Base-by-base conservation (phyloP, 2,888 invertebrate species). In the Trisateles emortualis region DNA sequence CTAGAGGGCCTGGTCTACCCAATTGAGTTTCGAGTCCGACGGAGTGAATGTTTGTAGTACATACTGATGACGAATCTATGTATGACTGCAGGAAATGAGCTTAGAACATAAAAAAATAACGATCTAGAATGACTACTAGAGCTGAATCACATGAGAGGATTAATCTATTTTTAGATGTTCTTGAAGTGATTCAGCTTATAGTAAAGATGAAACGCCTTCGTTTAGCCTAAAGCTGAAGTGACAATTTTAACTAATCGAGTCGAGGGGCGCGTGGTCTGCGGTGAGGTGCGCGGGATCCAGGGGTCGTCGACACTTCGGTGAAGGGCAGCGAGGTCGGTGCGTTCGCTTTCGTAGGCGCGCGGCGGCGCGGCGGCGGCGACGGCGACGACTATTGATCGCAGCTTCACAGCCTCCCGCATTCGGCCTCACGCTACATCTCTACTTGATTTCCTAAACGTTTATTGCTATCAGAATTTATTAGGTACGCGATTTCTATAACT, bases 281-380 rank as follows among this genome's bases (percentile, higher is more conserved):
- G 77, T 68, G 74, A 61, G 69, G 74, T 43, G 67, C 59, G 70
- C 72, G 74, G 76, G 75, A 74, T 74, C 69, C 74, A 78, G 82
- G 84, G 91, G 90, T 91, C 91, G 88, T 84, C 86, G 91, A 90
- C 91, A 85, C 84, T 79, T 76, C 81, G 81, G 86, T 88, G 92
- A 90, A 90, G 91, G 90, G 88, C 90, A 90, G 87, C 83, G 87
- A 84, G 89, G 88, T 87, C 87, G 87, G 79, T 78, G 86, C 89
- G 88, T 88, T 88, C 89, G 87, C 88, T 90, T 90, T 90, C 89
- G 84, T 77, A 86, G 85, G 82, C 82, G 80, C 72, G 70, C 60
- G 64, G 68, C 70, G 77, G 64, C 71, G 75, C 72, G 72, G 68
- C 78, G 72, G 70, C 71, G 71, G 78, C 69, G 70, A 65, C 70